Conservation (phyloP, 2,797 vertebrate species). For the Arctocebus calabarensis region DNA sequence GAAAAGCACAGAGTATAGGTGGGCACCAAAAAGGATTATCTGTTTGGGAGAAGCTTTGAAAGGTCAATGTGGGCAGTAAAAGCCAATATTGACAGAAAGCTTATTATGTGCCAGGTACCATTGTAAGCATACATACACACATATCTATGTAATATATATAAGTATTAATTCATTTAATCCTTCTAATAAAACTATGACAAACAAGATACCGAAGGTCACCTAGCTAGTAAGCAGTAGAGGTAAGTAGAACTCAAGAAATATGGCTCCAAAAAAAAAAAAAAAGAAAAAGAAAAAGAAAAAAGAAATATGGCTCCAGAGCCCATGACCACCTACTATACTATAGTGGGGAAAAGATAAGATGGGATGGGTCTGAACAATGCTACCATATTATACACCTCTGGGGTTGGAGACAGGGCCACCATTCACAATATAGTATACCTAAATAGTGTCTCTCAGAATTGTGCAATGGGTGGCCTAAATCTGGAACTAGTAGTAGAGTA, state of each 20-base stretch:
- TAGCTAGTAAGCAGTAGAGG: neutral
- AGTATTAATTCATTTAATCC: conserved; percentile 23
- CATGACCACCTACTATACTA: neutral
- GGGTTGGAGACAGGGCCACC: neutral
- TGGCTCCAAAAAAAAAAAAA: too few relatives aligned
- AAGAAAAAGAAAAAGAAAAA: too few relatives aligned
- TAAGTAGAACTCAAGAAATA: conserved; percentile 8
- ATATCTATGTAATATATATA: neutral
- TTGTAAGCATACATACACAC: neutral
- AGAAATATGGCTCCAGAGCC: neutral
- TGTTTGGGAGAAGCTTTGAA: neutral
- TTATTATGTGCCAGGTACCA: conserved; percentile 19
- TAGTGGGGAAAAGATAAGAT: neutral
- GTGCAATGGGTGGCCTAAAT: neutral
- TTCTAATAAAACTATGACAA: neutral
- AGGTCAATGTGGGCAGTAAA: neutral
- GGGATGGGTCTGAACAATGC: neutral
- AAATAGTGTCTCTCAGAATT: neutral
- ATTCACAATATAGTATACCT: conserved; percentile 11
- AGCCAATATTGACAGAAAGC: conserved; percentile 40
- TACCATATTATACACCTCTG: neutral
- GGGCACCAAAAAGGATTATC: neutral
- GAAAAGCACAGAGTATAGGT: conserved; percentile 19
- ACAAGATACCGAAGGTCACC: conserved; percentile 41
- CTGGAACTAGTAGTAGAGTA: neutral